Evolutionary conservation across 2,888 invertebrate genomes (phyloP).

Genomic region (Rhagium mordax): DNA sequence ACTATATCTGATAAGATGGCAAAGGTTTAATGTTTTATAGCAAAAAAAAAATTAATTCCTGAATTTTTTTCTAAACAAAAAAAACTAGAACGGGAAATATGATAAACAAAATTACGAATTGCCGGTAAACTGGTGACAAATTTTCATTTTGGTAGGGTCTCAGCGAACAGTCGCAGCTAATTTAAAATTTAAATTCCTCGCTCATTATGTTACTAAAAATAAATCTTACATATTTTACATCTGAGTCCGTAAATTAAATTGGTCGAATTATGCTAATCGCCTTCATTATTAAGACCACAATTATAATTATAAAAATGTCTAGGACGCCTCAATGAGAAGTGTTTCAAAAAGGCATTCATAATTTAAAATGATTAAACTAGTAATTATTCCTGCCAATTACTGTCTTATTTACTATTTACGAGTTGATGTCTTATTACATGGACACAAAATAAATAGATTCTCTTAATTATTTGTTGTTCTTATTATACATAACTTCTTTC

Average conservation of each 20-base stretch:
- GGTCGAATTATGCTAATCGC: slow-evolving; percentile 26
- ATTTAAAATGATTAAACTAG: not conserved
- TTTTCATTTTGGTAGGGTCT: not conserved
- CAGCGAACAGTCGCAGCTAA: not conserved
- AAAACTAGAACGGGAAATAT: not conserved
- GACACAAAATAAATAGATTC: too few relatives aligned
- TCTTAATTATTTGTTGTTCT: too few relatives aligned
- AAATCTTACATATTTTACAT: slow-evolving; percentile 27
- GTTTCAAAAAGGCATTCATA: slow-evolving; percentile 4
- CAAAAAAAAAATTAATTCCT: too few relatives aligned
- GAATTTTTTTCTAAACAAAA: too few relatives aligned
- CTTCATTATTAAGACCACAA: slow-evolving; percentile 21
- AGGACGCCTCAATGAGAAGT: not conserved
- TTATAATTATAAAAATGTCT: slow-evolving; percentile 14
- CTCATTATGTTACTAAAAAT: slow-evolving; percentile 26
- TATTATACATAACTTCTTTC: too few relatives aligned
- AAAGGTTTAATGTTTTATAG: too few relatives aligned
- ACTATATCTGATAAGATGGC: too few relatives aligned
- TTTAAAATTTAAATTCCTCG: slow-evolving; percentile 25
- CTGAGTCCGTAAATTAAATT: slow-evolving; percentile 20
- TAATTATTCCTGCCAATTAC: not conserved
- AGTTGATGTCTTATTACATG: not conserved
- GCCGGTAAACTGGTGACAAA: not conserved
- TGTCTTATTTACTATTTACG: not conserved
- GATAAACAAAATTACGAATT: not conserved